Evolutionary conservation across 2,888 invertebrate genomes (phyloP).

Genomic region (Drosophila gaucha): DNA sequence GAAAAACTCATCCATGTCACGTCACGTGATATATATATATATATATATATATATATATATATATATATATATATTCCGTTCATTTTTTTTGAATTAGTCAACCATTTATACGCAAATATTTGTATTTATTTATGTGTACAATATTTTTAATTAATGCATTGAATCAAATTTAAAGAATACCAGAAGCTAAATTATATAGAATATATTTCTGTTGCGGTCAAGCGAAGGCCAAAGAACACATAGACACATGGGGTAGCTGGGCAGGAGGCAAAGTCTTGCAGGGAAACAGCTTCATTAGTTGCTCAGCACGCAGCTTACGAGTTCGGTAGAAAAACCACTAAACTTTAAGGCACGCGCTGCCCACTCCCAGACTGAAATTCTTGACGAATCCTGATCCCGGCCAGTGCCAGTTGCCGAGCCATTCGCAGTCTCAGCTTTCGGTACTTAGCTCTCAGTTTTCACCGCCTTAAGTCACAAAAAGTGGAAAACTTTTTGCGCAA

Average conservation of each 20-base stretch:
- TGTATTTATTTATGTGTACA: slow-evolving; percentile 35
- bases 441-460: slow-evolving; percentile 25
- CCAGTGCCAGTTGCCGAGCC: slow-evolving; percentile 19
- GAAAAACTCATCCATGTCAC: slow-evolving; percentile 22
- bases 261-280: not conserved
- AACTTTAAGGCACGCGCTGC: slow-evolving; percentile 72
- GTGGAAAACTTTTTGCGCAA: slow-evolving; percentile 58
- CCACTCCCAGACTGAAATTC: slow-evolving; percentile 21
- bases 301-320: slow-evolving; percentile 57
- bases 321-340: slow-evolving; percentile 52
- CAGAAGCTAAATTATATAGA: not conserved
- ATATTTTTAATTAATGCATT: slow-evolving; percentile 56
- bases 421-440: slow-evolving; percentile 11
- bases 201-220: not conserved
- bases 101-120: slow-evolving; percentile 50
- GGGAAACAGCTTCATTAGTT: slow-evolving; percentile 72
- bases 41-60: not conserved
- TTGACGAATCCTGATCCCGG: slow-evolving; percentile 29
- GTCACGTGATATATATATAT: slow-evolving; percentile 15
- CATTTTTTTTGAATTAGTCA: slow-evolving; percentile 34
- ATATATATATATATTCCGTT: too few relatives aligned
- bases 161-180: slow-evolving; percentile 35
- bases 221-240: too few relatives aligned
- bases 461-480: slow-evolving; percentile 63
- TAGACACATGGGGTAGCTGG: not conserved